Evolutionary conservation across 2,113 vertebrate genomes (phyloP), one percentile per base, ranked within the genome.

Genomic region (Elanus axillaris): DNA sequence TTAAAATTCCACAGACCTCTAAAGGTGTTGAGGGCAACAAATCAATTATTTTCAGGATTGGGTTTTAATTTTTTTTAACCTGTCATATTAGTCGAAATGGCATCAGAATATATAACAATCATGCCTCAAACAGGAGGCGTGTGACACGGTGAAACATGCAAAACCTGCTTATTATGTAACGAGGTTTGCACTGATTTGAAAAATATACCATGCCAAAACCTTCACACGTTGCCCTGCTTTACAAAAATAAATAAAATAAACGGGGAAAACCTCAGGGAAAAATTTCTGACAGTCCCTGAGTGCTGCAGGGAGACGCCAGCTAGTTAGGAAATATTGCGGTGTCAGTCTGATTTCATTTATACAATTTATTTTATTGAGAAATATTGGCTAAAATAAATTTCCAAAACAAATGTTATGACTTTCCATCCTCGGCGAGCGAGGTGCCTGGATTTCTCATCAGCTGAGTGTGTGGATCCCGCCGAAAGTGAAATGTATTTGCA

Each of bases 291-390:
- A 81, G 87, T 68, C 95, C 67, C 81, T 23, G 82, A 93, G 94
- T 89, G 89, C 91, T 96, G 79, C 76, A 29, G 90, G 88, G 86
- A 93, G 93, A 86, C 11, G 9, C 58, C 77, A 53, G 97, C 86
- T 64, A 97, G 96, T 97, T 97, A 94, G 96, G 95, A 98, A 98
- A 98, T 97, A 98, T 96, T 79, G 87, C 34, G 1, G 45, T 97
- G 98, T 98, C 98, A 96, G 94, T 92, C 96, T 94, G 96, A 98
- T 98, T 98, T 98, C 98, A 98, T 98, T 98, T 98, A 94, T 86
- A 95, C 97, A 97, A 96, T 98, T 98, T 98, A 96, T 98, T 98
- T 98, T 96, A 98, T 98, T 96, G 98, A 98, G 97, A 98, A 98
- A 98, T 98, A 98, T 97, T 89, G 97, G 95, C 71, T 84, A 88